Percentiles rank a stretch among this genome's conserved stretches.
phyloP scores from a whole-genome alignment of 2,113 vertebrate genomes.

The Marmota monax region DNA sequence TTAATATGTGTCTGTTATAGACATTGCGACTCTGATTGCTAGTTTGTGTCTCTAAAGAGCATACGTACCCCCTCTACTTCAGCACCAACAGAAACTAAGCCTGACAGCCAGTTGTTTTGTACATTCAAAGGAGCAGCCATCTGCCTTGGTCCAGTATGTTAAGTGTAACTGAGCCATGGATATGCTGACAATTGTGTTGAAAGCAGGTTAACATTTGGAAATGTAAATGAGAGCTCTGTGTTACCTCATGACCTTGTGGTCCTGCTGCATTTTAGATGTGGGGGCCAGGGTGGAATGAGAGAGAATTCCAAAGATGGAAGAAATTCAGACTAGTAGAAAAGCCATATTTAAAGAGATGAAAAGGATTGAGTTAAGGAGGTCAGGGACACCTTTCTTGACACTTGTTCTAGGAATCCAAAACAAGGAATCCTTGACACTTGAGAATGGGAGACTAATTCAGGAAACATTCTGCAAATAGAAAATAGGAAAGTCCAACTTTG shows the following conservation, averaged over 20 bases:
- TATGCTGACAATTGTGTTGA: neutral
- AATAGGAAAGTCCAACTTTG: constrained; percentile 2
- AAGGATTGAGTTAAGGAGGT: neutral
- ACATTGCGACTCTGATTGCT: neutral
- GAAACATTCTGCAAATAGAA: neutral
- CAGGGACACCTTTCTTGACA: neutral
- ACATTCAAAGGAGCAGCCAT: neutral
- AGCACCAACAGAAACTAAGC: neutral
- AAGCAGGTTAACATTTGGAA: neutral
- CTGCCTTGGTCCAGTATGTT: neutral
- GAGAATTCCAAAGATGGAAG: neutral
- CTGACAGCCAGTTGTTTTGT: neutral
- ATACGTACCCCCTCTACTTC: neutral
- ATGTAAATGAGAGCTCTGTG: neutral
- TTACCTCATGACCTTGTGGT: neutral
- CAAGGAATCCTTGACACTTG: neutral
- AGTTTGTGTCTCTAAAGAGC: neutral
- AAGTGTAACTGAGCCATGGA: neutral
- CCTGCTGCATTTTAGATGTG: neutral
- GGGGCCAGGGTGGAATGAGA: neutral
- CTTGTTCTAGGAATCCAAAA: neutral
- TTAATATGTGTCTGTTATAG: neutral
- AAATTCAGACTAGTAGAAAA: neutral
- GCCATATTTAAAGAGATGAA: neutral
- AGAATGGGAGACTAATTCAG: constrained; percentile 17